These are phyloP conservation scores for Eupelmus urozonus DNA, from an alignment of 2,888 invertebrate species.

Conservation along the genomic window DNA sequence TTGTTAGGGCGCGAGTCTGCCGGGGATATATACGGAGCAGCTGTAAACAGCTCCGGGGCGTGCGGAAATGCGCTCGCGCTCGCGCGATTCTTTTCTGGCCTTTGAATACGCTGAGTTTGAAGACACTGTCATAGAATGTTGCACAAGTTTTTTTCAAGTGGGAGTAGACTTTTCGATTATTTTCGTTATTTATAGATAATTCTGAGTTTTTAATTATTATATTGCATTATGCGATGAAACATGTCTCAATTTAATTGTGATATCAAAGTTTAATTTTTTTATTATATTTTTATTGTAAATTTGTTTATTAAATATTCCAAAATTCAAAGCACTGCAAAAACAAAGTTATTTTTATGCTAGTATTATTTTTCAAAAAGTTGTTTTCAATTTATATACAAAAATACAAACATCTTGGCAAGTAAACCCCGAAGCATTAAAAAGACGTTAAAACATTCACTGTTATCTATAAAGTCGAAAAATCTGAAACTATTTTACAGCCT, in stretches of 20 bases:
- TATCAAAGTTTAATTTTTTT: no score
- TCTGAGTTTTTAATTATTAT: neutral
- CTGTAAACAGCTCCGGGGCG: neutral
- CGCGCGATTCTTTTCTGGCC: neutral
- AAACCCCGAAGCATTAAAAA: neutral
- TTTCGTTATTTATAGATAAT: neutral
- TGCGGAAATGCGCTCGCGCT: neutral
- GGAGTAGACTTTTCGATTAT: neutral
- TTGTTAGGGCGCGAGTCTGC: constrained; percentile 64
- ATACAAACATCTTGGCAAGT: neutral
- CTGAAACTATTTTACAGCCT: constrained; percentile 11
- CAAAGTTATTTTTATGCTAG: no score
- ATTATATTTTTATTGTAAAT: no score
- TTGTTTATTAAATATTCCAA: no score
- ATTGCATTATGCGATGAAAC: no score
- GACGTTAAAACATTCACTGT: neutral
- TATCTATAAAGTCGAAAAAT: constrained; percentile 5
- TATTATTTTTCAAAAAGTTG: no score
- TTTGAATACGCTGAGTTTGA: neutral
- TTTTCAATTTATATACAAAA: no score
- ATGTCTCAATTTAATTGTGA: no score
- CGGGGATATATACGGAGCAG: neutral
- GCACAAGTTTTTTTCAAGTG: neutral
- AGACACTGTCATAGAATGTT: neutral
- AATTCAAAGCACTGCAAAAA: no score